Evolutionary conservation across 2,113 vertebrate species (phyloP).

Genomic region (Barnardius zonarius): DNA sequence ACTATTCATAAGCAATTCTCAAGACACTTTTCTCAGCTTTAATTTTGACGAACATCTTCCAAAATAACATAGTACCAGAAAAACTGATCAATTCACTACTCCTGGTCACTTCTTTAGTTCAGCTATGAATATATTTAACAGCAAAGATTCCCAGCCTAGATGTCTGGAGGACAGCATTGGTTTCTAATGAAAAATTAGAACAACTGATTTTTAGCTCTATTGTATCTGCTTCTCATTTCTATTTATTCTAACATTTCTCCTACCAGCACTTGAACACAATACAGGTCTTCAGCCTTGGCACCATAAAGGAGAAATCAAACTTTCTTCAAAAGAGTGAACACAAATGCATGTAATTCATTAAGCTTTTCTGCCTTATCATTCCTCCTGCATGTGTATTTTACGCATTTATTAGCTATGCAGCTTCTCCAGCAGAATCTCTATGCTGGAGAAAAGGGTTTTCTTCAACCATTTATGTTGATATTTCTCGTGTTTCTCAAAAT

Average conservation of each 20-base stretch:
- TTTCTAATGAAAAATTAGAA: neutral
- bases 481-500: constrained; percentile 16
- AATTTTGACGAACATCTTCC: neutral
- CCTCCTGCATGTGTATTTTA: neutral
- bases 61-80: neutral
- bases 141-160: neutral
- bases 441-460: neutral
- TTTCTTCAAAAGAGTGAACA: neutral
- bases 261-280: neutral
- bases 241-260: neutral
- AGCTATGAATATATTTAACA: neutral
- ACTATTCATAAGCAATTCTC: neutral
- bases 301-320: neutral
- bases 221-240: neutral
- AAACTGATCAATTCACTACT: neutral
- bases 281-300: neutral
- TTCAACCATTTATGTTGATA: neutral
- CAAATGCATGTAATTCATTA: neutral
- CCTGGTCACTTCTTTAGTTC: neutral
- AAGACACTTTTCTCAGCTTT: neutral
- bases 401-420: neutral
- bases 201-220: neutral
- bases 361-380: constrained; percentile 4
- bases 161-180: neutral
- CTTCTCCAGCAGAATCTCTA: neutral